Base-by-base conservation (phyloP, 1,140 invertebrate genomes). In the Anastrepha obliqua region DNA sequence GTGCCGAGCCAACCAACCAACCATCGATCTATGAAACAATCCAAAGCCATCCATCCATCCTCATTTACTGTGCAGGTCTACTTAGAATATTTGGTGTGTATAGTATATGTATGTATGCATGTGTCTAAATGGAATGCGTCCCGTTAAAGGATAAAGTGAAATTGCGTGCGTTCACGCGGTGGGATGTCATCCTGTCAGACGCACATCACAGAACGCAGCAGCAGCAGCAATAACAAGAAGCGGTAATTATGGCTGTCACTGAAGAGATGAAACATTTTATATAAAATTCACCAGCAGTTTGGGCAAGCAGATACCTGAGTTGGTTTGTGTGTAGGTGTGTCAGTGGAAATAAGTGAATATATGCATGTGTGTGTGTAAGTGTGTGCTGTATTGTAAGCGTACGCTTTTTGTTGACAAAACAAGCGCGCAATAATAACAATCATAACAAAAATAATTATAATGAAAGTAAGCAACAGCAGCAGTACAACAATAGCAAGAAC, bases 181-280 rank as follows among this genome's bases (percentile, higher is more conserved):
- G 3, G 74, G 74, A 55, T 81, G 74, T 81, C 74, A 81, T 81
- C 74, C 74, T 81, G 74, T 81, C 51, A 81, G 74, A n/a, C 74
- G 8, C 74, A 58, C 20, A 81, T 81, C 44, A 81, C 74, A 62
- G 0, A n/a, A 59, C 81, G 74, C 44, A 58, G 39, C 20, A 59
- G 11, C 13, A 59, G 59, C 20, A 29, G 51, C 51, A 59, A 85
- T 44, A 65, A 86, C 44, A 59, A 86, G n/a, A 17, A 64, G 11
- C 85, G 62, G 44, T 59, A 86, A 86, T 86, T 86, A 86, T 86
- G 85, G 15, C 58, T 86, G 85, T 64, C 85, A 65, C 17, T 62
- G 85, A 86, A 42, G 85, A 65, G 85, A 81, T 51, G 74, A 81
- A 81, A 81, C 47, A 58, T 81, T 81, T 81, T 81, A 81, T 81